Base-by-base conservation (phyloP, 1,140 invertebrate genomes). In the Diorhabda elongata region DNA sequence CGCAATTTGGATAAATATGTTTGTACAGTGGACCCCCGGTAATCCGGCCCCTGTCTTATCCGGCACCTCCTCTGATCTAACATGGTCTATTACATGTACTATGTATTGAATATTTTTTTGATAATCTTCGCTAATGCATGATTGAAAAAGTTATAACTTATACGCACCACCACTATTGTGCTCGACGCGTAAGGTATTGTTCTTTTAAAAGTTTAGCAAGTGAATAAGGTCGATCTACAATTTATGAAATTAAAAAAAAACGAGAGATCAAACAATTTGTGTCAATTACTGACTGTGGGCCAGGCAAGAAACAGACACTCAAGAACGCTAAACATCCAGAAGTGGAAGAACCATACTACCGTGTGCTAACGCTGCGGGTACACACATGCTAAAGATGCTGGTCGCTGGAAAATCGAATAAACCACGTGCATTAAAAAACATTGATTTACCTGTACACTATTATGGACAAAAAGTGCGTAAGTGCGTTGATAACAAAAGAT, bases 351-450 rank as follows among this genome's bases (percentile, higher is more conserved):
- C 80, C 42, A 70, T 81, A 64, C 64, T 79, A 73, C 69, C 74
- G 60, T 81, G 77, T 74, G 74, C 76, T 68, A 82, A 79, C 66
- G 73, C 74, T 69, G 42, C 69, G 3, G 76, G 74, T 56, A 70
- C 44, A 26, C 80, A 81, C 71, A 70, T 70, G 71, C 74, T 81
- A n/a, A 76, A 76, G 58, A 64, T 80, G 63, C 59, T 80, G 64
- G 72, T 81, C 47, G 68, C 81, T 73, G 79, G 77, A 58, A 81
- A 81, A 80, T 74, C 78, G 68, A 77, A 79, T 64, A 79, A 79
- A 70, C 79, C 76, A 70, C 11, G 73, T 1, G 73, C 75, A 72
- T 80, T 81, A 66, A 79, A 78, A 77, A 76, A 79, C 65, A 74
- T 76, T 71, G 45, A 64, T 52, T 8, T 70, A 42, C 68, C 72